Base-by-base conservation (phyloP, 2,797 vertebrate genomes). In the Sebastes minor region DNA sequence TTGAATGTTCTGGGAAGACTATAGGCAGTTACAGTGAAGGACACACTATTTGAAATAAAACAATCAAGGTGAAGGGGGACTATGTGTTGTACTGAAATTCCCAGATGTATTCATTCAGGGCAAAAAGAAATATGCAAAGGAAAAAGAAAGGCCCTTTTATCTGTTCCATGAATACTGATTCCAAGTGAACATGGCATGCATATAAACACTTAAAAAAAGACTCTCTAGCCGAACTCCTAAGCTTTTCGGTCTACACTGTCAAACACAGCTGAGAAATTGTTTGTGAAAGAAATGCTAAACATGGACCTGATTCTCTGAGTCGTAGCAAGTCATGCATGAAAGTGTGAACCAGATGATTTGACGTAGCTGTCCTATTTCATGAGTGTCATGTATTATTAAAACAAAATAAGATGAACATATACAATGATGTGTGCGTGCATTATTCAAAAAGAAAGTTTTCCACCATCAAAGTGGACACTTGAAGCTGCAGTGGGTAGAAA, bases 361-460 rank as follows among this genome's bases (percentile, higher is more conserved):
- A 83, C 64, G 59, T 5, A 1, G 62, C 28, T 59, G 64, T 69
- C 55, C 61, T 30, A 33, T 70, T 82, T 55, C 20, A 55, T 6
- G 32, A 3, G 5, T 20, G 11, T 65, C 38, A 62, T 90, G 8
- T 56, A 80, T 88, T 80, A 83, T 84, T 78, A 14, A 14, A 88
- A 81, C 13, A 18, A 71, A 77, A 61, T 32, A 64, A 76, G 63
- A 80, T 22, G 4, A 56, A 79, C 42, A 77, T 46, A 61, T 32
- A 72, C 9, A 74, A 35, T 25, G 0, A 0, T 20, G 46, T 4
- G 7, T 53, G 49, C 9, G 2, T 85, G 5, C 32, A 87, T 89
- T 65, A 82, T 83, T 88, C 16, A 88, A 30, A 68, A 55, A 23
- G 4, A 49, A 25, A 32, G 61, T 66, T 59, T 57, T 11, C n/a